Evolutionary conservation across 1,140 invertebrate species (phyloP).

Genomic region (Orchestia grillus): DNA sequence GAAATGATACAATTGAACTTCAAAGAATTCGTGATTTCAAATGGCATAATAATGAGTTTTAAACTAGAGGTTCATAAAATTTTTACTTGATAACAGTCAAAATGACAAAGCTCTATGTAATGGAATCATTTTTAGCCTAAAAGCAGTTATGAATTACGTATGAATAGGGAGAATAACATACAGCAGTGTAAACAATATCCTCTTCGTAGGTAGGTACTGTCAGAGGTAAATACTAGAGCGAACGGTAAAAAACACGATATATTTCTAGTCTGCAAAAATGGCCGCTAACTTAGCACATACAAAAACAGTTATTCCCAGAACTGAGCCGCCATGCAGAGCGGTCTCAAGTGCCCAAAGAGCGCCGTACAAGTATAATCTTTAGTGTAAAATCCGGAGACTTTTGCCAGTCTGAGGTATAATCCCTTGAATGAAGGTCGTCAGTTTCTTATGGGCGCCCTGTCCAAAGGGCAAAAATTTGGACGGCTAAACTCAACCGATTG

Average conservation of each 20-base stretch:
- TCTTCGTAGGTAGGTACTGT: not conserved
- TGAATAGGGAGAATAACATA: too few relatives aligned
- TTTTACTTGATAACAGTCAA: too few relatives aligned
- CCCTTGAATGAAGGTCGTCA: constrained; percentile 32
- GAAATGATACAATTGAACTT: not conserved
- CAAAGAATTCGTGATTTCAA: too few relatives aligned
- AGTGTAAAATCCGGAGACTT: constrained; percentile 16
- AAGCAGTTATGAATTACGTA: too few relatives aligned
- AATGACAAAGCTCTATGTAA: too few relatives aligned
- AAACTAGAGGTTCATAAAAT: too few relatives aligned
- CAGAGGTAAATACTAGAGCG: not conserved
- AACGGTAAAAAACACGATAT: not conserved
- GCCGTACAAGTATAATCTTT: not conserved
- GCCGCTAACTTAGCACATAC: not conserved
- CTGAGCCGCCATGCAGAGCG: not conserved
- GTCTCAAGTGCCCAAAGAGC: not conserved
- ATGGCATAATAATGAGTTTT: too few relatives aligned
- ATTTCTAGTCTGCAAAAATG: not conserved
- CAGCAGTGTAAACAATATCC: not conserved
- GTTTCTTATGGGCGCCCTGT: not conserved
- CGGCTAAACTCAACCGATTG: constrained; percentile 38
- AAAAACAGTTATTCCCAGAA: not conserved
- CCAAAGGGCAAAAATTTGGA: constrained; percentile 17
- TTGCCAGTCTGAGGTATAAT: not conserved
- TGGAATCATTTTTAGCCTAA: too few relatives aligned